Conservation (phyloP, 2,888 invertebrate genomes). For the Euzophera pinguis region DNA sequence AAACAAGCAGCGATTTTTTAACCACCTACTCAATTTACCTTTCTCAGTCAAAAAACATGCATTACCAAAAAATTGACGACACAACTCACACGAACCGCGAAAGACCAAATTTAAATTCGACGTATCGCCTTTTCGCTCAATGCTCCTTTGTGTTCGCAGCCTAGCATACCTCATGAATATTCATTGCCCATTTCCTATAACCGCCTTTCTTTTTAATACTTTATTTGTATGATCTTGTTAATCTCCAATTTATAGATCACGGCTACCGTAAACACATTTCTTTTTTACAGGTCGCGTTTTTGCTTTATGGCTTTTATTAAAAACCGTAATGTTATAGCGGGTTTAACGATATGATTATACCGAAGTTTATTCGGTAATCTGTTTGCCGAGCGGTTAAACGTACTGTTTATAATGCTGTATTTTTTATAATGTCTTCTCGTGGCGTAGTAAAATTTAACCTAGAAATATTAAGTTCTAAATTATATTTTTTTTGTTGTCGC, state of each 20-base stretch:
- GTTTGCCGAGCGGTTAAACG: neutral
- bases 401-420: neutral
- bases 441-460: neutral
- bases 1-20: too few relatives aligned
- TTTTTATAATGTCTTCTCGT: neutral
- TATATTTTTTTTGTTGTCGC: slow-evolving; percentile 24
- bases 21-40: too few relatives aligned
- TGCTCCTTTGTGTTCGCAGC: neutral
- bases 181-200: slow-evolving; percentile 37
- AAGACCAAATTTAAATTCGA: neutral
- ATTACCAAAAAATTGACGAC: too few relatives aligned
- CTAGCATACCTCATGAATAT: slow-evolving; percentile 39
- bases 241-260: slow-evolving; percentile 12
- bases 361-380: neutral
- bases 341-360: neutral
- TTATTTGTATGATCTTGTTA: slow-evolving; percentile 20
- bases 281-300: neutral
- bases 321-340: neutral
- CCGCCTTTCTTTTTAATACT: slow-evolving; percentile 21
- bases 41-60: too few relatives aligned
- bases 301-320: neutral
- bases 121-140: neutral
- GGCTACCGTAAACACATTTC: slow-evolving; percentile 3
- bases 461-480: neutral
- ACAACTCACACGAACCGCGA: too few relatives aligned